Evolutionary conservation across 2,113 vertebrate genomes (phyloP).

Genomic region (Thamnophis sirtalis): DNA sequence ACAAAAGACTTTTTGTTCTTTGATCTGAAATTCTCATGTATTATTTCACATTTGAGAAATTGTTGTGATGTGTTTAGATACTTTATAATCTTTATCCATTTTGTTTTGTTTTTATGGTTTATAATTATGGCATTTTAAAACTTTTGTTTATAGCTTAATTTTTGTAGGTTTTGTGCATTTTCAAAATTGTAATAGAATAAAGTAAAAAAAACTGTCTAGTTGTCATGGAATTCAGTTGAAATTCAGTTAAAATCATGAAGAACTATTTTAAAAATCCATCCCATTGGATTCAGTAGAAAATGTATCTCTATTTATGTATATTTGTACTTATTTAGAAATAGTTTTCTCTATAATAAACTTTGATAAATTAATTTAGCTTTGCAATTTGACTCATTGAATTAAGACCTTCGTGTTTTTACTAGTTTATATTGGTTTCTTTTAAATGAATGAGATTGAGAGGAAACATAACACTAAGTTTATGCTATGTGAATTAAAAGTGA

Average conservation of each 20-base stretch:
- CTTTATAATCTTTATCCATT: neutral
- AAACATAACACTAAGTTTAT: neutral
- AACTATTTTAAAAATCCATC: neutral
- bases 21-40: neutral
- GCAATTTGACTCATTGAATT: neutral
- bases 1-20: neutral
- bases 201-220: neutral
- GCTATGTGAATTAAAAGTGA: neutral
- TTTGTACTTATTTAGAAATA: neutral
- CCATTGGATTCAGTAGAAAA: neutral
- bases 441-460: neutral
- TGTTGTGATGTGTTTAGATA: neutral
- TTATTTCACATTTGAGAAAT: neutral
- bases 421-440: neutral
- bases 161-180: neutral
- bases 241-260: neutral
- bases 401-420: neutral
- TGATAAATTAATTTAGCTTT: neutral
- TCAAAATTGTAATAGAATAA: neutral
- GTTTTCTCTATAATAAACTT: neutral
- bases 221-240: neutral
- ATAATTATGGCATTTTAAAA: neutral
- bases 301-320: neutral
- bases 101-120: neutral
- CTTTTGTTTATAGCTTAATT: neutral